Base-by-base conservation (phyloP, 2,113 vertebrate genomes). In the Mormyrus iriodes region DNA sequence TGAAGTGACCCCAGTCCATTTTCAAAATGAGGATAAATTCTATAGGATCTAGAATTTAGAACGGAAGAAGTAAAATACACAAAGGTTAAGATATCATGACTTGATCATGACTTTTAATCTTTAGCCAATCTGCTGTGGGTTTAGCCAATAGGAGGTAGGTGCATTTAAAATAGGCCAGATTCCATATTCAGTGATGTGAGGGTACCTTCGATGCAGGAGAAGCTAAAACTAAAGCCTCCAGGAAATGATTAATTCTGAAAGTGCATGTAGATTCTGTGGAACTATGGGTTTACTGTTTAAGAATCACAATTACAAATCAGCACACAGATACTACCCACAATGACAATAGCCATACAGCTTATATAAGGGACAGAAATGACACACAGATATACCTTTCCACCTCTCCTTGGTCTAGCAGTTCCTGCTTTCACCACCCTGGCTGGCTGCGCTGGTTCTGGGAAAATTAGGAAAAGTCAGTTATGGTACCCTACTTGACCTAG, bases 401-500 rank as follows among this genome's bases (percentile, higher is more conserved):
- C 79, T 49, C 42, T 89, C 13, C 24, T 44, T 58, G 88, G 35
- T 46, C 88, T 53, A 46, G 88, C n/a, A 24, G 52, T 31, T 46
- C 79, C 88, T 17, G 88, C 88, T 89, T 44, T 84, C 79, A 89
- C 88, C 13, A 89, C 79, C 52, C 42, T 85, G 19, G 88, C 21
- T 48, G 88, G 79, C 6, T 48, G 88, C 21, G 42, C 44, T 48
- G 51, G 52, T 85, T 89, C 88, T 89, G 88, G 0, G 35, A 39
- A 87, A 61, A 85, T 27, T 42, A 79, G 39, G 51, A 39, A 65
- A 53, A 48, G 73, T 13, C 24, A 24, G 48, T 53, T 42, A 53
- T 2, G 6, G 48, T 7, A 49, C 49, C 15, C 4, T 13, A 21
- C 7, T 42, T 35, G 48, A 44, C 27, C 51, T 9, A 83, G 49